Conservation (phyloP, 1,140 invertebrate species). For the Elysia chlorotica region DNA sequence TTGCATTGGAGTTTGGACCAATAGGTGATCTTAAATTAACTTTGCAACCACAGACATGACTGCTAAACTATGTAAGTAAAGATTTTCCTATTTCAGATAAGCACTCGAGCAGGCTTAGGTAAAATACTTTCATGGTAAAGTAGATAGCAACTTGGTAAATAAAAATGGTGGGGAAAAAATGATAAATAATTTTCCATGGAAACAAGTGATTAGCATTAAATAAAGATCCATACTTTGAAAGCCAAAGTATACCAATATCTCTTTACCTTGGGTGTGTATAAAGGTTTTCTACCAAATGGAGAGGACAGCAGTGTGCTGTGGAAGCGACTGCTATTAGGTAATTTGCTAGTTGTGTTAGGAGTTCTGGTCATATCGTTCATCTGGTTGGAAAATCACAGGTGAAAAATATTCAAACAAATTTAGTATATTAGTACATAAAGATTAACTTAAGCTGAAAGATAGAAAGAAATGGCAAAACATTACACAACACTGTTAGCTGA, state of each 20-base stretch:
- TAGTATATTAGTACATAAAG: no score
- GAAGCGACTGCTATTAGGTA: constrained; percentile 29
- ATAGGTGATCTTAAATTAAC: no score
- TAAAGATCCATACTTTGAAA: neutral
- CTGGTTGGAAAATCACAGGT: constrained; percentile 22
- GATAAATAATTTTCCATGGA: neutral
- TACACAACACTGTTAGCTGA: neutral
- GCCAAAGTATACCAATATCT: neutral
- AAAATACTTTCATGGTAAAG: neutral
- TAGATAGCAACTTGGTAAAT: neutral
- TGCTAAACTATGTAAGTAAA: neutral
- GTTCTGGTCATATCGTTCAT: constrained; percentile 45
- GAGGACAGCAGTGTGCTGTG: constrained; percentile 43
- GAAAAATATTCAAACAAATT: neutral
- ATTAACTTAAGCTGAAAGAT: neutral
- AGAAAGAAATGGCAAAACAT: neutral
- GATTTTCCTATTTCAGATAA: neutral
- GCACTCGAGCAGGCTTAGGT: neutral
- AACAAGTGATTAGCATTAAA: neutral
- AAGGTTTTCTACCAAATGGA: constrained; percentile 30
- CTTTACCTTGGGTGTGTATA: constrained; percentile 38
- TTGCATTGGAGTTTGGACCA: no score
- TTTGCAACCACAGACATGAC: no score
- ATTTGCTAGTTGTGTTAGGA: constrained; percentile 27
- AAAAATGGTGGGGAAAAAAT: neutral